These are phyloP conservation scores for Clarias macrocephalus DNA, from an alignment of 2,113 vertebrate genomes.

Conservation along the genomic window DNA sequence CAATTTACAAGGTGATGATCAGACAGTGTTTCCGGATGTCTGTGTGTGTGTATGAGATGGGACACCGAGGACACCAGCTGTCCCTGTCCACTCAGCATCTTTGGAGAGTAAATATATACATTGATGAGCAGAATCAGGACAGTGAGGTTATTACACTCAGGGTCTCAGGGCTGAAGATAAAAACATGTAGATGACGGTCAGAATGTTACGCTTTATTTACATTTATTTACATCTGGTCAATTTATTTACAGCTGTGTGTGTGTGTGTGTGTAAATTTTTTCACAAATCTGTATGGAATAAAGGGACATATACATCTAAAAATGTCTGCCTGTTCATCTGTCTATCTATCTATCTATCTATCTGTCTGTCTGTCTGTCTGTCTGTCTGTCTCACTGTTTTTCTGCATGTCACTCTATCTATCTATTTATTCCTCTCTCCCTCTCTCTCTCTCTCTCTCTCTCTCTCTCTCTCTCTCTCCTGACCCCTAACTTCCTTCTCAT, in stretches of 20 bases:
- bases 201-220: neutral
- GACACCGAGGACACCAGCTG: constrained; percentile 46
- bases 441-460: constrained; percentile 41
- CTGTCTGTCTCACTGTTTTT: constrained; percentile 40
- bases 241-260: neutral
- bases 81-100: constrained; percentile 24
- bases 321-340: constrained; percentile 30
- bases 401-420: constrained; percentile 32
- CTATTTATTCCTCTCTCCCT: constrained; percentile 39
- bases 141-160: neutral
- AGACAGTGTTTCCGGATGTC: constrained; percentile 56
- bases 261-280: neutral
- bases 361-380: neutral
- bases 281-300: neutral
- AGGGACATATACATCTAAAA: neutral
- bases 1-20: constrained; percentile 56
- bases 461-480: constrained; percentile 53
- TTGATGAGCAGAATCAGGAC: neutral
- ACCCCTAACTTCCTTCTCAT: constrained; percentile 55
- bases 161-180: neutral
- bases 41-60: constrained; percentile 21
- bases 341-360: neutral
- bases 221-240: neutral
- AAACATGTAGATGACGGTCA: neutral
- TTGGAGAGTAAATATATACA: constrained; percentile 21